Evolutionary conservation across 2,797 vertebrate genomes (phyloP).

Genomic region (Novumbra hubbsi): DNA sequence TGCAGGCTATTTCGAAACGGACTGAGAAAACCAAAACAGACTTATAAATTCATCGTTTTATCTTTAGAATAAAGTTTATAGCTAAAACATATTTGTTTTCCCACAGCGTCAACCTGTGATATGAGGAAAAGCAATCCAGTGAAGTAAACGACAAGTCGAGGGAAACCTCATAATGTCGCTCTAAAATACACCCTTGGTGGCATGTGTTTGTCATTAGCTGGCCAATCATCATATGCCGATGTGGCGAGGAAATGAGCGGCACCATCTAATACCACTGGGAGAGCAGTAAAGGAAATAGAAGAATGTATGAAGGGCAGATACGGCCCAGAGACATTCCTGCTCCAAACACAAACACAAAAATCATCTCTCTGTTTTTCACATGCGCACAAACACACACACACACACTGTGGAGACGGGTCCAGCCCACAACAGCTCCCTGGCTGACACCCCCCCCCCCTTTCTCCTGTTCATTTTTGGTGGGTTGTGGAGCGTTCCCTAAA

Average conservation of each 20-base stretch:
- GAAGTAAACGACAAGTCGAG: neutral
- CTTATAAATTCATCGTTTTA: neutral
- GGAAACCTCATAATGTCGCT: neutral
- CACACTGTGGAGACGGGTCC: conserved; percentile 16
- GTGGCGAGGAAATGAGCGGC: conserved; percentile 40
- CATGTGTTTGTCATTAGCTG: conserved; percentile 40
- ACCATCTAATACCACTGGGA: conserved; percentile 52
- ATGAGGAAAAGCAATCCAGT: neutral
- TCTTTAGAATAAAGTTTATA: too few species aligned
- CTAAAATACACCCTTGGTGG: neutral
- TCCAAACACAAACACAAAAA: conserved; percentile 28
- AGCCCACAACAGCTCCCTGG: conserved; percentile 36
- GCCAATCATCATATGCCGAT: conserved; percentile 30
- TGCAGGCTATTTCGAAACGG: neutral
- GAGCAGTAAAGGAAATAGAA: conserved; percentile 52
- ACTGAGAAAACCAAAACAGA: neutral
- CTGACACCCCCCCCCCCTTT: conserved; percentile 43
- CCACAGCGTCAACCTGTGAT: neutral
- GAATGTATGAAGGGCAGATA: conserved; percentile 41
- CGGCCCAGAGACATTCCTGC: conserved; percentile 46
- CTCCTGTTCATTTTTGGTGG: conserved; percentile 7
- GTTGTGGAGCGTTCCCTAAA: conserved; percentile 41
- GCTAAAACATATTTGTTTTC: too few species aligned
- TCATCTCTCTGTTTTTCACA: conserved; percentile 32
- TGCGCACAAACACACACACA: conserved; percentile 17